Percentiles rank a stretch among this genome's conserved stretches.
Evolutionary conservation across 1,140 invertebrate species (phyloP).

Genomic region (Aphidius gifuensis): DNA sequence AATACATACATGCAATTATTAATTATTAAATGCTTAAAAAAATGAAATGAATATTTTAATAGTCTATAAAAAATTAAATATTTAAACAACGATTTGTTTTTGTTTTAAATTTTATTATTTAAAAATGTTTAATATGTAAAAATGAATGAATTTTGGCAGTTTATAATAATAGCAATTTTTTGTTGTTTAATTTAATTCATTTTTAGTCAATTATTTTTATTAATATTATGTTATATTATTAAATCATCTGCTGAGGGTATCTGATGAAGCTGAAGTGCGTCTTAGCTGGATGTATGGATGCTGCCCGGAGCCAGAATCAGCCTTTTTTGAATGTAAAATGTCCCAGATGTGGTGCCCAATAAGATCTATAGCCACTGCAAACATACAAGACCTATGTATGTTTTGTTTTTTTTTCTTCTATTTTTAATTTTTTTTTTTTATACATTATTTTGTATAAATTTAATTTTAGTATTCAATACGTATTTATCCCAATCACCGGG

Average conservation of each 20-base stretch:
- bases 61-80: too few relatives aligned
- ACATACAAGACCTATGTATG: constrained; percentile 60
- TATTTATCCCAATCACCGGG: constrained; percentile 35
- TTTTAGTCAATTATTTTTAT: background rate
- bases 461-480: background rate
- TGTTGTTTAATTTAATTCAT: too few relatives aligned
- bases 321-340: constrained; percentile 73
- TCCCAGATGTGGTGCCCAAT: constrained; percentile 98
- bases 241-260: constrained; percentile 57
- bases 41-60: too few relatives aligned
- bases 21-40: too few relatives aligned
- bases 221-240: constrained; percentile 21
- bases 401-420: constrained; percentile 35
- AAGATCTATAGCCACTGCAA: constrained; percentile 97
- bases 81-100: too few relatives aligned
- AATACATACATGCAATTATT: too few relatives aligned
- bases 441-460: constrained; percentile 43
- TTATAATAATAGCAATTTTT: too few relatives aligned
- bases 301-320: constrained; percentile 51
- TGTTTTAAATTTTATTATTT: too few relatives aligned
- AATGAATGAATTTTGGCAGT: too few relatives aligned
- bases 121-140: too few relatives aligned
- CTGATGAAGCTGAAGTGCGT: constrained; percentile 51
- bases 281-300: constrained; percentile 53
- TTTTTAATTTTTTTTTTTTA: constrained; percentile 30